These are phyloP conservation scores for Ectemnius continuus DNA, from an alignment of 2,888 invertebrate species.

Conservation along the genomic window DNA sequence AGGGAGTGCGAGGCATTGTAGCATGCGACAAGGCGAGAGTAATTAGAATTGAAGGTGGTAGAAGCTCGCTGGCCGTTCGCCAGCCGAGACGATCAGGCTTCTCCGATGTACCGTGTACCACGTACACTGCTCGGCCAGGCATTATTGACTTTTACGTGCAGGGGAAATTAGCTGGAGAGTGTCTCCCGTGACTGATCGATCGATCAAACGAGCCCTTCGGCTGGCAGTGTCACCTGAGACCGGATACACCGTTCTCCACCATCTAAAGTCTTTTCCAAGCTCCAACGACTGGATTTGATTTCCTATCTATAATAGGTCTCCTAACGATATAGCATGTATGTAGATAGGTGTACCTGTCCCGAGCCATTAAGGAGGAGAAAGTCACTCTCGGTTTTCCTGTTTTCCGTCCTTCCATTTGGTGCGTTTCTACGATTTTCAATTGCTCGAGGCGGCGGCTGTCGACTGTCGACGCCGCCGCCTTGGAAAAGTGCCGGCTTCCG, in stretches of 20 bases:
- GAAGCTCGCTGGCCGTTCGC: background rate
- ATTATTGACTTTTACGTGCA: background rate
- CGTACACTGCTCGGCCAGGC: background rate
- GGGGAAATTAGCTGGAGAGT: background rate
- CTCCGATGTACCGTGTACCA: background rate
- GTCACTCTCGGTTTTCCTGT: background rate
- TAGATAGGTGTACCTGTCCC: background rate
- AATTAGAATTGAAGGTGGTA: constrained; percentile 4
- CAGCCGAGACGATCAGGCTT: background rate
- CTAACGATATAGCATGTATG: background rate
- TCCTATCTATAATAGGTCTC: background rate
- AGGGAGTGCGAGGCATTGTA: background rate
- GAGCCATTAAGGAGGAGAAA: background rate
- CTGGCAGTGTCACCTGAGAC: background rate
- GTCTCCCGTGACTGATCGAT: constrained; percentile 5
- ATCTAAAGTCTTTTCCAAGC: background rate
- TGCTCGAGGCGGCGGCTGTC: background rate
- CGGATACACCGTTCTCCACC: background rate
- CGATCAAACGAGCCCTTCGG: background rate
- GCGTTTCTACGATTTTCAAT: background rate
- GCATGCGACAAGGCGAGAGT: background rate
- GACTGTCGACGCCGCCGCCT: background rate
- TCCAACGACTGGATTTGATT: background rate
- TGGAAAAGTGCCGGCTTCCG: background rate
- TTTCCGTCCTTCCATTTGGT: background rate